Conservation (phyloP, 2,113 vertebrate genomes). For the Antennarius striatus region DNA sequence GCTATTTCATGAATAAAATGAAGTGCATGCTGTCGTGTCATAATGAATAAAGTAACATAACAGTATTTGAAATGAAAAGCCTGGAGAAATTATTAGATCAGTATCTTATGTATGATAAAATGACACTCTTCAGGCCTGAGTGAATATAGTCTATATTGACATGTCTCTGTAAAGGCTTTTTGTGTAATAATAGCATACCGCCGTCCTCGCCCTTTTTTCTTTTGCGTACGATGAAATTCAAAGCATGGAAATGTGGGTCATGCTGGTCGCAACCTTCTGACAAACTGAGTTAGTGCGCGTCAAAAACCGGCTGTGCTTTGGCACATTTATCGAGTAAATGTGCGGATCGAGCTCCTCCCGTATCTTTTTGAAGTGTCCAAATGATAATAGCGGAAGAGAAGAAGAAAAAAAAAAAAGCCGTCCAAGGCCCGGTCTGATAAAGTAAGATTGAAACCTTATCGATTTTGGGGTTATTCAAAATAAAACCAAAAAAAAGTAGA, state of each 20-base stretch:
- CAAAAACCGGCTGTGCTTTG: slow-evolving; percentile 32
- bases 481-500: slow-evolving; percentile 29
- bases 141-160: slow-evolving; percentile 16
- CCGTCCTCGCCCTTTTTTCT: slow-evolving; percentile 1
- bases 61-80: too few relatives aligned
- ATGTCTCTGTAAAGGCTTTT: background rate
- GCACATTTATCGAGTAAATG: slow-evolving; percentile 48
- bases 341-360: slow-evolving; percentile 26
- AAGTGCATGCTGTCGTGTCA: too few relatives aligned
- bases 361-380: slow-evolving; percentile 50
- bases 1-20: too few relatives aligned
- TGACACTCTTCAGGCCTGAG: background rate
- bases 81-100: too few relatives aligned
- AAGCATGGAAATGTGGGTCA: slow-evolving; percentile 59
- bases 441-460: slow-evolving; percentile 48
- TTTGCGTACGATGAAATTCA: slow-evolving; percentile 37
- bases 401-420: too few relatives aligned
- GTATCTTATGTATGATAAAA: too few relatives aligned
- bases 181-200: slow-evolving; percentile 29
- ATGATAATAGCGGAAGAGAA: slow-evolving; percentile 30
- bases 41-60: too few relatives aligned
- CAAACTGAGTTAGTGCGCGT: slow-evolving; percentile 36
- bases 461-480: slow-evolving; percentile 33
- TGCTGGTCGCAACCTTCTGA: slow-evolving; percentile 42
- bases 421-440: slow-evolving; percentile 31